Conservation (phyloP, 2,797 vertebrate species). For the Prunella strophiata region DNA sequence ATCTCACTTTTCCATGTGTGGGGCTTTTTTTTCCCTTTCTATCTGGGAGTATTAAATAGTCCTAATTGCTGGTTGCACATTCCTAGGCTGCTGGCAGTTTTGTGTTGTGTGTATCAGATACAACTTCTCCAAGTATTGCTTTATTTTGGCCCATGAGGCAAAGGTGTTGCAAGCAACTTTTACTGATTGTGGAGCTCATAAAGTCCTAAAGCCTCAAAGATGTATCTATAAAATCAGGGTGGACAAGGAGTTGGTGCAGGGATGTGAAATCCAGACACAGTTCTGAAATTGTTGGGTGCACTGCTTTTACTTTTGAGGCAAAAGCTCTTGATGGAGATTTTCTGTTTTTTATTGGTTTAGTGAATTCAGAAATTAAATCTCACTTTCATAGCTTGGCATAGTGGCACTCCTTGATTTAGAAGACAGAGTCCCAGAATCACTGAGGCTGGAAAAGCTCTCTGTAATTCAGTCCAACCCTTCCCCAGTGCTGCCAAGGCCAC, state of each 20-base stretch:
- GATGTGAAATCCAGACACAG: fast-evolving
- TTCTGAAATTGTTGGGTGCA: neutral
- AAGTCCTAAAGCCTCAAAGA: neutral
- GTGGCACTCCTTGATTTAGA: neutral
- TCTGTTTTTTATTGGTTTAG: neutral
- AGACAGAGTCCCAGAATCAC: neutral
- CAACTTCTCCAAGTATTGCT: neutral
- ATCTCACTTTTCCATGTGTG: neutral
- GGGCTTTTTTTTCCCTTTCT: fast-evolving
- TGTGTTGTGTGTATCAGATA: neutral
- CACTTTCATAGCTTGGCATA: neutral
- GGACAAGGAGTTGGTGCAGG: fast-evolving
- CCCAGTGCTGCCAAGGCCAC: neutral
- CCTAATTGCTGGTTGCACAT: neutral
- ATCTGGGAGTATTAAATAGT: neutral
- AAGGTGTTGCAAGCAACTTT: fast-evolving
- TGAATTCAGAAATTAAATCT: neutral
- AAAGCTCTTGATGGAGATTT: no score
- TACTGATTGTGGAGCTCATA: fast-evolving
- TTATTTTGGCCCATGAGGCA: neutral
- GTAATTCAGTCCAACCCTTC: fast-evolving
- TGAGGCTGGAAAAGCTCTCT: neutral
- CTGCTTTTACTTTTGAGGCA: neutral
- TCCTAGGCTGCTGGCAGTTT: neutral
- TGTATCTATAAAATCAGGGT: fast-evolving